These are phyloP conservation scores for Halisarca cf. caerulea DNA, from an alignment of 37 sponge, comb jelly and placozoan genomes.

Conservation along the genomic window DNA sequence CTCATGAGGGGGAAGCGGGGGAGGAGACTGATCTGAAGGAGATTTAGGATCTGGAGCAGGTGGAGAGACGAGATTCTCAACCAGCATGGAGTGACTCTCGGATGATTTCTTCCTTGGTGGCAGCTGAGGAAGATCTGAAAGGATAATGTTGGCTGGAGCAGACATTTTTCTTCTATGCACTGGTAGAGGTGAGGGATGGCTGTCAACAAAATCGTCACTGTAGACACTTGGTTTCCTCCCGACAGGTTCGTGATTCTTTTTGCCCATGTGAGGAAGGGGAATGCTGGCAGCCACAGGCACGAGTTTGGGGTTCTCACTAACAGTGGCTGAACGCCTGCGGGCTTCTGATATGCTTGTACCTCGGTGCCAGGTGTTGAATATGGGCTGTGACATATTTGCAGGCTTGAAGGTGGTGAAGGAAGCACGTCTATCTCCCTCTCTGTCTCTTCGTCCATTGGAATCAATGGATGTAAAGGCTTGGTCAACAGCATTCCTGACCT, in stretches of 20 bases:
- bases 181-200: background rate
- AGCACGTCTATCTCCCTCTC: background rate
- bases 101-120: background rate
- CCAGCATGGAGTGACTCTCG: background rate
- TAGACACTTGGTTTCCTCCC: background rate
- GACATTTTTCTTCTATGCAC: conserved; percentile 27
- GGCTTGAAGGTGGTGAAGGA: conserved; percentile 20
- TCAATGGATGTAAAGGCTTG: background rate
- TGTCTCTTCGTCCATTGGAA: background rate
- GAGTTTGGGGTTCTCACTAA: background rate
- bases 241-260: background rate
- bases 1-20: background rate
- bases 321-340: background rate
- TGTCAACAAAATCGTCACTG: conserved; percentile 5
- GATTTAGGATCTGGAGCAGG: background rate
- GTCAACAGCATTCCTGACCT: background rate
- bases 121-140: background rate
- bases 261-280: background rate
- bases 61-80: background rate
- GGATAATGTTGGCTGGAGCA: conserved; percentile 3
- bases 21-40: background rate
- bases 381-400: background rate
- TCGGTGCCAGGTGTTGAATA: background rate
- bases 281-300: background rate
- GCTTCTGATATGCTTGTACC: background rate